Conservation (phyloP, 2,888 invertebrate genomes). For the Abrostola tripartita region DNA sequence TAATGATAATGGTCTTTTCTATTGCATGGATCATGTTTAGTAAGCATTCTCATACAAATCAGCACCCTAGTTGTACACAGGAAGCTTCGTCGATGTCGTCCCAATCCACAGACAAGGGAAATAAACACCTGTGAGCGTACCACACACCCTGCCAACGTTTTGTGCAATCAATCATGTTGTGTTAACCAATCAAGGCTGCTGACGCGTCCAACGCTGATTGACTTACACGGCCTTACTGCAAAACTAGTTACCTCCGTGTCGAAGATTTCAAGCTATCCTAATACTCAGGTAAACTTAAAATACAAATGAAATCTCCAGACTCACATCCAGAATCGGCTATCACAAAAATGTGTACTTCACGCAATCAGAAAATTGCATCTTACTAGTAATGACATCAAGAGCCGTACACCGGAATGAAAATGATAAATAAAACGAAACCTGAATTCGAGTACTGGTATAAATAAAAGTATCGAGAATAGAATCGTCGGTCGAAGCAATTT, state of each 20-base stretch:
- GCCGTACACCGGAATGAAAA: conserved; percentile 28
- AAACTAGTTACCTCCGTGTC: not conserved
- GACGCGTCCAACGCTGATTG: conserved; percentile 24
- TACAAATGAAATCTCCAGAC: not conserved
- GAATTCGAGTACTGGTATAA: conserved; percentile 59
- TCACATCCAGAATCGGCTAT: not conserved
- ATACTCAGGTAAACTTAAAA: not conserved
- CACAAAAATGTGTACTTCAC: not conserved
- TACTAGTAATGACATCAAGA: conserved; percentile 50
- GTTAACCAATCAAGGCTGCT: conserved; percentile 20
- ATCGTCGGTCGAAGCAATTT: conserved; percentile 72
- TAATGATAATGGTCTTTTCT: too few species aligned
- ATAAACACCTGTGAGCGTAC: not conserved
- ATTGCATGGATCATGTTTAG: too few species aligned
- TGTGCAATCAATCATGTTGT: conserved; percentile 24
- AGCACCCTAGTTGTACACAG: too few species aligned
- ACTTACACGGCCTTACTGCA: conserved; percentile 9
- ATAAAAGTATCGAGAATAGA: conserved; percentile 67
- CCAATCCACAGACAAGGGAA: not conserved
- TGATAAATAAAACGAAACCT: conserved; percentile 53
- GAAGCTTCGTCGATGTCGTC: not conserved
- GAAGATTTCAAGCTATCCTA: not conserved
- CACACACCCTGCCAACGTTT: conserved; percentile 14
- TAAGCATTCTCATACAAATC: too few species aligned
- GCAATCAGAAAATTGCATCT: conserved; percentile 3